phyloP scores from a whole-genome alignment of 2,888 invertebrate species.

The Xestia ashworthii region DNA sequence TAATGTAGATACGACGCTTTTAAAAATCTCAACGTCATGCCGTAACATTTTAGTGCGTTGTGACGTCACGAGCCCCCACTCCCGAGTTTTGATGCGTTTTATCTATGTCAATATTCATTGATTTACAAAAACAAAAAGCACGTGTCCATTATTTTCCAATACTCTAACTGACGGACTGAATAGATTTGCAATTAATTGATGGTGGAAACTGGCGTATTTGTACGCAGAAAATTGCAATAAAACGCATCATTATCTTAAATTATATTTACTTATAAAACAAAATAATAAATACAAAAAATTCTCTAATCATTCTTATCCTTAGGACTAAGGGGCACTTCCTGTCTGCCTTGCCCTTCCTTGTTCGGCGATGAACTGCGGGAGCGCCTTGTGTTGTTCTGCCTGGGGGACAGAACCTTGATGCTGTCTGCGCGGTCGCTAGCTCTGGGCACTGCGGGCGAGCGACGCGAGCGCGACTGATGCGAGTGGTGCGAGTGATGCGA shows the following conservation, averaged over 20 bases:
- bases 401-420: constrained; percentile 59
- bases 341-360: constrained; percentile 83
- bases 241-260: constrained; percentile 15
- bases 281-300: constrained; percentile 29
- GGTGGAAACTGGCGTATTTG: background rate
- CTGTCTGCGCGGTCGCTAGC: constrained; percentile 60
- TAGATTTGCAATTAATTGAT: too few species aligned
- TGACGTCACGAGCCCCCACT: too few species aligned
- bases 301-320: constrained; percentile 69
- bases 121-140: too few species aligned
- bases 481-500: constrained; percentile 70
- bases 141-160: too few species aligned
- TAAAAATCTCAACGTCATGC: too few species aligned
- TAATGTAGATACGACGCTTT: too few species aligned
- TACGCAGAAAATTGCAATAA: constrained; percentile 17
- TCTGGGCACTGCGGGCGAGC: background rate
- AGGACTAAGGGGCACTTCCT: constrained; percentile 89
- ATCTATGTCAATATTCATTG: too few species aligned
- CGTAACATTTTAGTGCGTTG: too few species aligned
- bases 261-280: constrained; percentile 1
- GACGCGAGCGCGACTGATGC: constrained; percentile 24
- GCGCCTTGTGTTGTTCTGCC: constrained; percentile 68
- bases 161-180: too few species aligned
- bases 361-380: constrained; percentile 92
- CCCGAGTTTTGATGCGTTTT: too few species aligned